A percentile compares a stretch with the other conserved stretches of the same genome.
Conservation (phyloP, 2,888 invertebrate species). For the Agonopterix arenella region DNA sequence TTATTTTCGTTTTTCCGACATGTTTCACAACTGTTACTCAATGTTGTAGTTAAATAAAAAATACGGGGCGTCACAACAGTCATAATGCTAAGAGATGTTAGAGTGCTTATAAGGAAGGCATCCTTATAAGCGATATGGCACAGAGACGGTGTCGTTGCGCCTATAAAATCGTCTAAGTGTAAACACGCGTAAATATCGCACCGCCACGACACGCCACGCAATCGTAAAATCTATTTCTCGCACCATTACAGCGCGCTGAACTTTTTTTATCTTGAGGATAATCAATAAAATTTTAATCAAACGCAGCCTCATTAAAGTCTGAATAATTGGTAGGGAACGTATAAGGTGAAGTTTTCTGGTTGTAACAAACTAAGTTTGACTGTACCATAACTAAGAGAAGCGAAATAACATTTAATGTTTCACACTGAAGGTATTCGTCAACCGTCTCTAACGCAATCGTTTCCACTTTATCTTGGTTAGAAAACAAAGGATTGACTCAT, state of each 20-base stretch:
- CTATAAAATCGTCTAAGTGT: slow-evolving; percentile 72
- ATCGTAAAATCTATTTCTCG: slow-evolving; percentile 75
- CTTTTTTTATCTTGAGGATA: slow-evolving; percentile 39
- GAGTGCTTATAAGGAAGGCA: slow-evolving; percentile 48
- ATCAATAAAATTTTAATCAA: slow-evolving; percentile 20
- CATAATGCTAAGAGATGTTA: slow-evolving; percentile 22
- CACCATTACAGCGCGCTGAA: slow-evolving; percentile 48
- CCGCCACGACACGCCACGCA: slow-evolving; percentile 37
- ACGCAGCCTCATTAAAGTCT: no score
- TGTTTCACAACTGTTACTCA: slow-evolving; percentile 19
- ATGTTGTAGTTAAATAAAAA: slow-evolving; percentile 17
- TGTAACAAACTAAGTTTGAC: no score
- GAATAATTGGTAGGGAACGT: no score
- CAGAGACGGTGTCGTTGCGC: slow-evolving; percentile 64
- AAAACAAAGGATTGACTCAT: slow-evolving; percentile 64
- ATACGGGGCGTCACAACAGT: slow-evolving; percentile 5
- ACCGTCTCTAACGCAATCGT: slow-evolving; percentile 22
- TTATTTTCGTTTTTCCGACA: slow-evolving; percentile 16
- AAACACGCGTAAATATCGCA: slow-evolving; percentile 73
- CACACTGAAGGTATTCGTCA: slow-evolving; percentile 22
- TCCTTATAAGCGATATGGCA: slow-evolving; percentile 48
- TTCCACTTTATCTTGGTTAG: slow-evolving; percentile 23
- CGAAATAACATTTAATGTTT: background rate
- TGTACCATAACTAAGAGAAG: no score
- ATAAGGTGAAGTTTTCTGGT: no score